These are phyloP conservation scores for Sarcophaga peregrina DNA, from an alignment of 1,140 invertebrate species.

Conservation along the genomic window DNA sequence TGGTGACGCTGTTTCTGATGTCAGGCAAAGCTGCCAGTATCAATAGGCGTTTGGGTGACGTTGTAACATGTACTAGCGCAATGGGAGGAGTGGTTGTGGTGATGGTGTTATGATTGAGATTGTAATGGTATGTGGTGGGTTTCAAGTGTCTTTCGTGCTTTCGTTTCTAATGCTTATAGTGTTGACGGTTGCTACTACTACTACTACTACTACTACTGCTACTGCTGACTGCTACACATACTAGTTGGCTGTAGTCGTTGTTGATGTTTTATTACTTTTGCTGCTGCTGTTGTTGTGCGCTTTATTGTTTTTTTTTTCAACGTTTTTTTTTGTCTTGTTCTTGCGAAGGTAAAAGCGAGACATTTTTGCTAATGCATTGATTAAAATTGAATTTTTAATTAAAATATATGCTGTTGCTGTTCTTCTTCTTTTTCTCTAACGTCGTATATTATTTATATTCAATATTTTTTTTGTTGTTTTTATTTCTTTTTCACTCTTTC, in stretches of 20 bases:
- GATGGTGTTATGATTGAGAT: neutral
- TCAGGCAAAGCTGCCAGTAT: neutral
- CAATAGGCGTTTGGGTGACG: neutral
- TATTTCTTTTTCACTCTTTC: neutral
- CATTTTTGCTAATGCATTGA: conserved; percentile 61
- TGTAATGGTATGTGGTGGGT: neutral
- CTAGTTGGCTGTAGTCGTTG: no score
- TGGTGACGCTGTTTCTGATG: neutral
- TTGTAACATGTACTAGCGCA: neutral
- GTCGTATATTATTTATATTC: no score
- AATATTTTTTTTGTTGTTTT: neutral
- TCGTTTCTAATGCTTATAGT: conserved; percentile 11
- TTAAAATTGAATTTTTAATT: conserved; percentile 67
- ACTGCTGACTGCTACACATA: no score
- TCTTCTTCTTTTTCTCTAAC: neutral
- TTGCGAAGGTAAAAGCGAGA: conserved; percentile 36
- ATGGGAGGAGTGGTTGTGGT: neutral
- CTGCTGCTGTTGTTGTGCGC: neutral
- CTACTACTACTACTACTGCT: no score
- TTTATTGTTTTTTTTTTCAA: neutral
- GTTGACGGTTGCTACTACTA: conserved; percentile 21
- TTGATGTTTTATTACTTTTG: neutral
- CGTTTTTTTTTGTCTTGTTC: neutral
- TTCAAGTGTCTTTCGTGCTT: conserved; percentile 33
- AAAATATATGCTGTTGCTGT: conserved; percentile 53